Conservation (phyloP, 2,113 vertebrate genomes). For the Psammodynastes pulverulentus region DNA sequence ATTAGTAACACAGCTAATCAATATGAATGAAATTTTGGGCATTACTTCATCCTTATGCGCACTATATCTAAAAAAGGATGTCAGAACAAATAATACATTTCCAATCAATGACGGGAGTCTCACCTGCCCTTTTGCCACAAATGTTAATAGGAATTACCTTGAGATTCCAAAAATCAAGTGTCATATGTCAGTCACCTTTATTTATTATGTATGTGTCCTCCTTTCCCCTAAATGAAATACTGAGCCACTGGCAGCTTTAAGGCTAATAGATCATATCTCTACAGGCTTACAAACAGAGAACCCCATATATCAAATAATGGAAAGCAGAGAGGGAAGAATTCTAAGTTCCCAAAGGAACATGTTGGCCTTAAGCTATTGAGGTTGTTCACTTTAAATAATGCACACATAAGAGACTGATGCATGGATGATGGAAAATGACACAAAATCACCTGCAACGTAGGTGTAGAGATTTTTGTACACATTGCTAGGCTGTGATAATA, state of each 20-base stretch:
- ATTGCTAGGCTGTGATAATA: background rate
- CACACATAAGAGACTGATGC: background rate
- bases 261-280: background rate
- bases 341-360: background rate
- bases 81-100: background rate
- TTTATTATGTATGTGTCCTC: conserved; percentile 8
- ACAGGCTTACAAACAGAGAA: background rate
- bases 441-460: background rate
- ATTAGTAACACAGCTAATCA: background rate
- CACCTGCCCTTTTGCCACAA: background rate
- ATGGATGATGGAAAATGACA: background rate
- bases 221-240: background rate
- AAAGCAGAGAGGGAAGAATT: background rate
- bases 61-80: background rate
- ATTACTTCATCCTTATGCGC: background rate
- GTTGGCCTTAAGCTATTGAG: background rate
- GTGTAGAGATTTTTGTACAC: background rate
- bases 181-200: background rate
- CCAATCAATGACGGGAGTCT: background rate
- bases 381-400: conserved; percentile 3
- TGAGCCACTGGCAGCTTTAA: background rate
- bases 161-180: conserved; percentile 3
- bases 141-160: background rate
- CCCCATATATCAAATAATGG: background rate
- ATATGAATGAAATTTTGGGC: background rate